Evolutionary conservation across 2,888 invertebrate species (phyloP).

Genomic region (Pyrocoelia pectoralis): DNA sequence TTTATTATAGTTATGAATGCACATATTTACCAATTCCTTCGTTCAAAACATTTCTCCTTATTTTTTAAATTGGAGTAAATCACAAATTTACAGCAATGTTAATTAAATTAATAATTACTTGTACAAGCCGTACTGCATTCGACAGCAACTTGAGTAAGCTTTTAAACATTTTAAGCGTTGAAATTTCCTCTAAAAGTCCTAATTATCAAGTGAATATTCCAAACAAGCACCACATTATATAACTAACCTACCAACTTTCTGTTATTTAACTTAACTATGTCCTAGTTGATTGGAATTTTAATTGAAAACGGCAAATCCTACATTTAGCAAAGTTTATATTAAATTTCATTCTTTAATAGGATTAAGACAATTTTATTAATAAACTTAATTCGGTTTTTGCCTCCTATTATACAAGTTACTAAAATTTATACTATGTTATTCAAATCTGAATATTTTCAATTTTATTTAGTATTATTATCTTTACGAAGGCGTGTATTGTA

Average conservation of each 20-base stretch:
- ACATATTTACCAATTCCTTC: no score
- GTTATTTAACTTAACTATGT: slow-evolving; percentile 19
- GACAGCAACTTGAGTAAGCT: background rate
- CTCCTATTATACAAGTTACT: background rate
- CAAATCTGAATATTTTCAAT: background rate
- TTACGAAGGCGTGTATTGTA: background rate
- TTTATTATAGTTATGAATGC: no score
- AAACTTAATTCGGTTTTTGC: slow-evolving; percentile 9
- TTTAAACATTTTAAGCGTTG: slow-evolving; percentile 3
- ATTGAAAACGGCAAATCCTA: slow-evolving; percentile 15
- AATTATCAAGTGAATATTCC: slow-evolving; percentile 15
- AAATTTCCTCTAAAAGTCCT: slow-evolving; percentile 3
- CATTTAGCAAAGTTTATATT: slow-evolving; percentile 10
- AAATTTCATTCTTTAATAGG: slow-evolving; percentile 11
- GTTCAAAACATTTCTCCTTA: no score
- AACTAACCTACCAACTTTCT: slow-evolving; percentile 13
- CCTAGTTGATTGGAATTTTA: slow-evolving; percentile 19
- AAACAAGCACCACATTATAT: slow-evolving; percentile 7
- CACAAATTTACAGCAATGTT: background rate
- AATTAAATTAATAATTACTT: slow-evolving; percentile 8
- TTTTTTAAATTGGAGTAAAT: no score
- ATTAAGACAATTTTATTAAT: slow-evolving; percentile 8
- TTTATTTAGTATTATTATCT: background rate
- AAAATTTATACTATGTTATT: background rate
- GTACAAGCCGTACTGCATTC: background rate